phyloP scores from a whole-genome alignment of 2,888 invertebrate genomes.

The Ochropleura leucogaster region DNA sequence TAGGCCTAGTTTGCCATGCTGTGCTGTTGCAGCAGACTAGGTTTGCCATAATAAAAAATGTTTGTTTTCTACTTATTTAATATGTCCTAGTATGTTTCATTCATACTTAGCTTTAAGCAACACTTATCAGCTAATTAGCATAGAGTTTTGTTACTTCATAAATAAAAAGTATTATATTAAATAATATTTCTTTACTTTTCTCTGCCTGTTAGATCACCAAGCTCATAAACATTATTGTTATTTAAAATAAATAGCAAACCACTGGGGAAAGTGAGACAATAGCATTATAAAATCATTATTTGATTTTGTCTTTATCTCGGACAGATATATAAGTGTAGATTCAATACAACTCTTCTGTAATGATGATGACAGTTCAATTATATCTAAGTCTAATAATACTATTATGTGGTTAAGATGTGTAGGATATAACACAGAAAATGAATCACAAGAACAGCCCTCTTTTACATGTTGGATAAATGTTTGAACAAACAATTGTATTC shows the following conservation, averaged over 20 bases:
- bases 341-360: slow-evolving; percentile 69
- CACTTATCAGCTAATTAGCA: neutral
- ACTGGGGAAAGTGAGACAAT: slow-evolving; percentile 83
- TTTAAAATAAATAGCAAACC: slow-evolving; percentile 81
- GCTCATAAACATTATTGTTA: neutral
- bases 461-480: slow-evolving; percentile 76
- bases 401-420: slow-evolving; percentile 72
- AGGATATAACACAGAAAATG: slow-evolving; percentile 77
- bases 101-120: neutral
- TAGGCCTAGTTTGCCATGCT: neutral
- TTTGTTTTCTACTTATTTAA: neutral
- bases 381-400: slow-evolving; percentile 78
- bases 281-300: slow-evolving; percentile 81
- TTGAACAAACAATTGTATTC: slow-evolving; percentile 74
- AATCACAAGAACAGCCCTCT: slow-evolving; percentile 56
- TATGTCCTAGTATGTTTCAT: neutral
- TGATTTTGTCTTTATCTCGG: slow-evolving; percentile 68
- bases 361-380: slow-evolving; percentile 66
- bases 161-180: neutral
- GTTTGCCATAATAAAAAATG: neutral
- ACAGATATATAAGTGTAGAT: slow-evolving; percentile 70
- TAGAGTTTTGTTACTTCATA: neutral
- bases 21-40: neutral
- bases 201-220: neutral
- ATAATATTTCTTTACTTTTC: neutral